Evolutionary conservation across 2,888 invertebrate species (phyloP), one percentile per base, ranked within the genome.

Genomic region (Mamestra brassicae): DNA sequence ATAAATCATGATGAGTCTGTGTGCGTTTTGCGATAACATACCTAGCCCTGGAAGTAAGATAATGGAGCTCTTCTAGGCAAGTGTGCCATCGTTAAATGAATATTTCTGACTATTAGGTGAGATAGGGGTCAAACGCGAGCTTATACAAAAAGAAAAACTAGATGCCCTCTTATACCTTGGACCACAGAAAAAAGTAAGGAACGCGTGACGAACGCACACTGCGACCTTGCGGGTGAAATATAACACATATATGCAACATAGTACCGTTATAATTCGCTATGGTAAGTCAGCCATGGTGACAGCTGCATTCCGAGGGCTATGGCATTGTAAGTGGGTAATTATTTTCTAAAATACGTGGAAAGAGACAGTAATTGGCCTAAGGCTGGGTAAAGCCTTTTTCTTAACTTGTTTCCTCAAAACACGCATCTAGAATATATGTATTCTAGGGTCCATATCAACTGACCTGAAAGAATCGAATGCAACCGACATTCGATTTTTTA

Each of bases 141-240:
- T 5, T 7, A 58, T 38, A 8, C 8, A 38, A 8, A 60, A 38
- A 60, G 10, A 38, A 60, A 38, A 42, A 52, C 52, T 38, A 7
- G 26, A 26, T 26, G 0, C 3, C 36, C 68, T 75, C 85, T 80
- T 62, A 54, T 84, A 57, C 64, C 87, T 89, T 88, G 63, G 17
- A 68, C 89, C 89, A 77, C 61, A 60, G 68, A 70, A 82, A 78
- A 90, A 89, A 85, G 80, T 77, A 88, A 90, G 88, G 91, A 92
- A 93, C 90, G 92, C 92, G 90, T 92, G 93, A 93, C 90, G 88
- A 83, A 84, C 85, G 75, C 80, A 77, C 72, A 71, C 73, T 73
- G 81, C 85, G 92, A 92, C 92, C 91, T 92, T 92, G 91, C 85
- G 71, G 72, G 79, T 79, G 85, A 89, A 89, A 88, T 85, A 89